Percentiles rank a stretch among this genome's conserved stretches.
These are phyloP conservation scores for Anguilla marmorata DNA, from an alignment of 2,797 vertebrate genomes.

Conservation along the genomic window DNA sequence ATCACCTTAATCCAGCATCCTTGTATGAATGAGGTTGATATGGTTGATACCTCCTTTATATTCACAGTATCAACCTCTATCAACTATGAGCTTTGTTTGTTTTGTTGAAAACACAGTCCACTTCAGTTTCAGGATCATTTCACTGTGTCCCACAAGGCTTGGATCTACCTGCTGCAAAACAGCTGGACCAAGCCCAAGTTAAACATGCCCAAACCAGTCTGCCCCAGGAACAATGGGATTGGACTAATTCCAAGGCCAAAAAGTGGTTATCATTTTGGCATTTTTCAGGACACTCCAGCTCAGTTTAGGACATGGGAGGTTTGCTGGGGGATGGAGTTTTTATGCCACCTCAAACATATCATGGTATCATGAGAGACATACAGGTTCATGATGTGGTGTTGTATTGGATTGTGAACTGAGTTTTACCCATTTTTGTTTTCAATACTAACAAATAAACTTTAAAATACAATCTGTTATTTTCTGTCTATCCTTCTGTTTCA, in stretches of 20 bases:
- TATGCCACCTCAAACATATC: not conserved
- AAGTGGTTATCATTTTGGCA: conserved; percentile 15
- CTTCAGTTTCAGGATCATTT: not conserved
- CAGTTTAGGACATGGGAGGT: conserved; percentile 6
- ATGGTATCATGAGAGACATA: conserved; percentile 5
- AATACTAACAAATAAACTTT: not conserved
- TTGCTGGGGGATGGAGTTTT: conserved; percentile 3
- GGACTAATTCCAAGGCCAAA: conserved; percentile 20
- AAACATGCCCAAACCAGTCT: conserved; percentile 28
- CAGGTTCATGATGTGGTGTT: not conserved
- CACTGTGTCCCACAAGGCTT: not conserved
- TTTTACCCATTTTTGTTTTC: not conserved
- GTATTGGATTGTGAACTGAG: not conserved
- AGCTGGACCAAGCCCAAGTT: conserved; percentile 16
- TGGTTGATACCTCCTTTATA: not conserved
- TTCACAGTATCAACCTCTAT: not conserved
- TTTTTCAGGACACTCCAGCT: conserved; percentile 3
- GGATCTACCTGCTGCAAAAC: not conserved
- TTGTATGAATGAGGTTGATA: not conserved
- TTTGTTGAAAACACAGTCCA: not conserved
- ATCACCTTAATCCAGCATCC: not conserved
- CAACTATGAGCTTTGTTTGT: not conserved
- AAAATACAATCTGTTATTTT: too few relatives aligned
- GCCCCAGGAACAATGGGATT: conserved; percentile 24
- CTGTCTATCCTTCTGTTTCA: not conserved